These are phyloP conservation scores for Onychomys leucogaster DNA, from an alignment of 2,797 vertebrate species.

Conservation along the genomic window DNA sequence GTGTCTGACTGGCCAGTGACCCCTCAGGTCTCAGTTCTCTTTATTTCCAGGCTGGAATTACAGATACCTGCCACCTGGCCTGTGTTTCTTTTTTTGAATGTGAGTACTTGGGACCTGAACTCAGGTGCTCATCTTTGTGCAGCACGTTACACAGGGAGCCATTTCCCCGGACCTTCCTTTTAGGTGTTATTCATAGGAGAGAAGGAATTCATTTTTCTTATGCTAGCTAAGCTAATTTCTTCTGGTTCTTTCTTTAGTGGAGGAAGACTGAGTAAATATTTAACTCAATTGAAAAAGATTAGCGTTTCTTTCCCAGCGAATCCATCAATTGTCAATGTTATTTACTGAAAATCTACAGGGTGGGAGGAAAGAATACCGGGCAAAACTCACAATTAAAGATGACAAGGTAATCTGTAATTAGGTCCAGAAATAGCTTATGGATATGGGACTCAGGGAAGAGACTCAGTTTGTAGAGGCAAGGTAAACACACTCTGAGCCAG, in stretches of 20 bases:
- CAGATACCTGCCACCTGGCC: not conserved
- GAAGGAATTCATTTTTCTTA: conserved; percentile 31
- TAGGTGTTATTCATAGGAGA: conserved; percentile 14
- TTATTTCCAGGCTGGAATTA: not conserved
- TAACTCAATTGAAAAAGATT: conserved; percentile 48
- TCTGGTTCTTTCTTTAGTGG: not conserved
- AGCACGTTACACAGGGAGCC: not conserved
- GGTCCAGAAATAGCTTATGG: not conserved
- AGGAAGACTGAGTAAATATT: conserved; percentile 37
- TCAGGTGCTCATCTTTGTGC: not conserved
- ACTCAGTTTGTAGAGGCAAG: not conserved
- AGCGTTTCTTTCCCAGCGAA: not conserved
- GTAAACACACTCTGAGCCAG: not conserved
- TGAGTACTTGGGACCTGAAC: not conserved
- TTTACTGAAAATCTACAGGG: conserved; percentile 5
- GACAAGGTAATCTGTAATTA: not conserved
- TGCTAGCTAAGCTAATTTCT: conserved; percentile 37
- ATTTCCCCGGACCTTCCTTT: not conserved
- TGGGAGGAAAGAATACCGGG: not conserved
- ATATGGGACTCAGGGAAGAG: not conserved
- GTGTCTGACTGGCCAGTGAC: not conserved
- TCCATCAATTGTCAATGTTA: not conserved
- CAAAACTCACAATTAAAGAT: conserved; percentile 33
- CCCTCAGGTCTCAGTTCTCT: not conserved
- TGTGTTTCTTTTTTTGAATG: not conserved